A percentile compares a stretch with the other conserved stretches of the same genome.
phyloP scores from a whole-genome alignment of 2,797 vertebrate genomes.

The Ctenopoma multispine region DNA sequence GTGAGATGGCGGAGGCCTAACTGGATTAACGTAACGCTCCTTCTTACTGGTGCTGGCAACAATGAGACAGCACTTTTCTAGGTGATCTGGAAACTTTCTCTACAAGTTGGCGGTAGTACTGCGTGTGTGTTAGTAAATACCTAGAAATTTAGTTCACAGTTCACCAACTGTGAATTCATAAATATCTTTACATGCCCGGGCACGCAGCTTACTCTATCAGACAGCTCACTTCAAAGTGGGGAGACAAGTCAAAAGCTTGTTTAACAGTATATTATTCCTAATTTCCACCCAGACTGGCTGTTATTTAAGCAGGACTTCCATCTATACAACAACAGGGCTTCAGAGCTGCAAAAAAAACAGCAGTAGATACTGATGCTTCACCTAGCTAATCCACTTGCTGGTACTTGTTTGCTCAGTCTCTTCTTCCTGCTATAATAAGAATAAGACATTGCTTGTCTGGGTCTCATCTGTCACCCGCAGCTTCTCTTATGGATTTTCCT shows the following conservation, averaged over 20 bases:
- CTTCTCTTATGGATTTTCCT: conserved; percentile 77
- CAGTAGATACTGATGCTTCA: conserved; percentile 56
- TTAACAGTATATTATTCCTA: conserved; percentile 36
- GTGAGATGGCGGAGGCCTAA: conserved; percentile 16
- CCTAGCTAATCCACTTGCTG: conserved; percentile 71
- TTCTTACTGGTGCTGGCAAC: background rate
- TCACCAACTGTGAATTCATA: conserved; percentile 20
- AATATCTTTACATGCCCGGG: conserved; percentile 10
- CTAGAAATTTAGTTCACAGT: conserved; percentile 22
- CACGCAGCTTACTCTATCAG: conserved; percentile 32
- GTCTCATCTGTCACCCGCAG: conserved; percentile 78
- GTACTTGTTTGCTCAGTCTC: conserved; percentile 71
- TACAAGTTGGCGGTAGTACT: background rate
- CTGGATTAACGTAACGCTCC: conserved; percentile 4
- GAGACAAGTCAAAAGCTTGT: conserved; percentile 33
- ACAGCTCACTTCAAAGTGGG: conserved; percentile 37
- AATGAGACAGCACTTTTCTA: background rate
- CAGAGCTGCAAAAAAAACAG: conserved; percentile 11
- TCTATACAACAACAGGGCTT: conserved; percentile 52
- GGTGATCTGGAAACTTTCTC: conserved; percentile 14
- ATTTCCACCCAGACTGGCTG: conserved; percentile 50
- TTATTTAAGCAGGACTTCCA: conserved; percentile 43
- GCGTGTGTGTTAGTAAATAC: conserved; percentile 15
- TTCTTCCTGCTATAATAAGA: conserved; percentile 69
- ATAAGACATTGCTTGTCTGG: conserved; percentile 60